Evolutionary conservation across 2,888 invertebrate genomes (phyloP).

Genomic region (Caenorhabditis virilis): DNA sequence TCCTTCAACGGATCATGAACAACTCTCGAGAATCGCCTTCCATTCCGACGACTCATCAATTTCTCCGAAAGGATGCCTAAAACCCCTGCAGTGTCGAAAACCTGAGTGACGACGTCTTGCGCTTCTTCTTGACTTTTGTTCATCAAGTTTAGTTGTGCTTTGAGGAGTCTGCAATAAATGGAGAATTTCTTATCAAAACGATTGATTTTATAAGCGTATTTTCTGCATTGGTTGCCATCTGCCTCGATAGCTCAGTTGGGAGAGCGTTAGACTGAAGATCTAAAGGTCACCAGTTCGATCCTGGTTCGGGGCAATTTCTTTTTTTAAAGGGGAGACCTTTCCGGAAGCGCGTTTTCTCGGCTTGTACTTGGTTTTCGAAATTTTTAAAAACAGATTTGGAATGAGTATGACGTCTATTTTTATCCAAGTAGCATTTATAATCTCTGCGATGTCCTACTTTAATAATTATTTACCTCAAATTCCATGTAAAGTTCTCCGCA

Average conservation of each 20-base stretch:
- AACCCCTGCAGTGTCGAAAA: constrained; percentile 54
- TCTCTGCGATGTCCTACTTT: too few species aligned
- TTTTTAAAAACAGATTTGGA: too few species aligned
- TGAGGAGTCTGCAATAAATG: constrained; percentile 72
- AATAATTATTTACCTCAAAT: constrained; percentile 33
- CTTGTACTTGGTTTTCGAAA: too few species aligned
- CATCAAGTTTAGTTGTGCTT: constrained; percentile 73
- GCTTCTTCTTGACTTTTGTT: constrained; percentile 72
- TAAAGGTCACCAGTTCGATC: constrained; percentile 69
- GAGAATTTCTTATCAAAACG: too few species aligned
- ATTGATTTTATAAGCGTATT: background rate
- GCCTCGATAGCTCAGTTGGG: constrained; percentile 63
- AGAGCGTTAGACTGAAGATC: constrained; percentile 69
- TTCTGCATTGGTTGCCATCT: constrained; percentile 3
- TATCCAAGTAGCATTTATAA: too few species aligned
- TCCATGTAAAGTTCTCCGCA: constrained; percentile 51
- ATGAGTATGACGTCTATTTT: too few species aligned
- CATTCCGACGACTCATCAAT: constrained; percentile 31
- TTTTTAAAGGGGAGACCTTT: too few species aligned
- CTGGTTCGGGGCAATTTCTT: constrained; percentile 60
- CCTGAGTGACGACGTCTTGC: constrained; percentile 72
- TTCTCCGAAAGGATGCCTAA: constrained; percentile 48
- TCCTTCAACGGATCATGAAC: constrained; percentile 47
- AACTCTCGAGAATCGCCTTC: constrained; percentile 48
- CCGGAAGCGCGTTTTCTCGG: too few species aligned